Conservation (phyloP, 2,113 vertebrate species). For the Scortum barcoo region DNA sequence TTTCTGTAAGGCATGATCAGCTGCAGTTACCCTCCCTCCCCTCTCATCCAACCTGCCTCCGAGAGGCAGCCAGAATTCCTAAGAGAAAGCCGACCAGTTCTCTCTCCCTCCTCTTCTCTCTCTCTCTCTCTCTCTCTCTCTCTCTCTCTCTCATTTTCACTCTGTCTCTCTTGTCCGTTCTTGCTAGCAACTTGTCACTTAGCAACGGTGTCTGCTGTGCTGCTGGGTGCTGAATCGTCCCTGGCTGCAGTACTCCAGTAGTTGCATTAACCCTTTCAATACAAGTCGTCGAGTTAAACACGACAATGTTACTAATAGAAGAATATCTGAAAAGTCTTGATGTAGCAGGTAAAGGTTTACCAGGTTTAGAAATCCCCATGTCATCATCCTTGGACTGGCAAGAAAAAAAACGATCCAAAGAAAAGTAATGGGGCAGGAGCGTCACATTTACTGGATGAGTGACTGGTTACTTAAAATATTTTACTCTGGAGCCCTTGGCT, state of each 20-base stretch:
- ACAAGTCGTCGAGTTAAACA: neutral
- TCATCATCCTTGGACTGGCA: neutral
- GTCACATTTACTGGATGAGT: neutral
- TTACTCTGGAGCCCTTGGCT: neutral
- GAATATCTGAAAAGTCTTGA: neutral
- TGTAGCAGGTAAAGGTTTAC: too few relatives aligned
- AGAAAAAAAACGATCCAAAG: neutral
- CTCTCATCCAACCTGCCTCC: conserved; percentile 18
- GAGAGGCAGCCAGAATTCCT: conserved; percentile 46
- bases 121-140: conserved; percentile 42
- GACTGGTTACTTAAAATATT: neutral
- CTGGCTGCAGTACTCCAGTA: conserved; percentile 30
- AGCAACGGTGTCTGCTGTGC: conserved; percentile 71
- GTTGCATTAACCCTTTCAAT: conserved; percentile 43
- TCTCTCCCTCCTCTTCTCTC: conserved; percentile 16
- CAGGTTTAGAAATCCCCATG: neutral
- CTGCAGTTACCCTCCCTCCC: conserved; percentile 40
- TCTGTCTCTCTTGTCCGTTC: conserved; percentile 49
- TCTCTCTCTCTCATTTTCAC: conserved; percentile 47
- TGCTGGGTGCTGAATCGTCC: conserved; percentile 45
- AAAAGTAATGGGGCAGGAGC: neutral
- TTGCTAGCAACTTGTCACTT: conserved; percentile 74
- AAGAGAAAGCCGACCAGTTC: conserved; percentile 59
- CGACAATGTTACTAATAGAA: neutral
- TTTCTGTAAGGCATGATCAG: conserved; percentile 52